A percentile compares a stretch with the other conserved stretches of the same genome.
Evolutionary conservation across 2,113 vertebrate genomes (phyloP).

Genomic region (Kobus ellipsiprymnus): DNA sequence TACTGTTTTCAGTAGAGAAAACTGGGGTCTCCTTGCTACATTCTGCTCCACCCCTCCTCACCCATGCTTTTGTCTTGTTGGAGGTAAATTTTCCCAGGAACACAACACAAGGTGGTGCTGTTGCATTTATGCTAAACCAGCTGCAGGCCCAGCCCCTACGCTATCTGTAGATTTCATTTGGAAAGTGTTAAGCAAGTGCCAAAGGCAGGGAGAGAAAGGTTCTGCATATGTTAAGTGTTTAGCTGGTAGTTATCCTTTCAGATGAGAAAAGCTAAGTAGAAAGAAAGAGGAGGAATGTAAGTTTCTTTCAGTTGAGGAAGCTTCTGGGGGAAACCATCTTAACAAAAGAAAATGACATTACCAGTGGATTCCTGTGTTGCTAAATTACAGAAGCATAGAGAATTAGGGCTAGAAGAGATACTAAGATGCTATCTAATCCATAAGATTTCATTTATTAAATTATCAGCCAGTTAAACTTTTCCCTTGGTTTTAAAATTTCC

Average conservation of each 20-base stretch:
- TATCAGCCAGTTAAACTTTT: not conserved
- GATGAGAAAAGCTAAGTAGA: not conserved
- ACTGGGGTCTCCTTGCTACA: not conserved
- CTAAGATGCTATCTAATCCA: not conserved
- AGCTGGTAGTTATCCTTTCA: not conserved
- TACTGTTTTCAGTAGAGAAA: not conserved
- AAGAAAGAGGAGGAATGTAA: not conserved
- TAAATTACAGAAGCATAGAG: not conserved
- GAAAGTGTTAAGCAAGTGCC: not conserved
- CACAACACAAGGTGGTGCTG: constrained; percentile 72
- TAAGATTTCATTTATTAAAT: not conserved
- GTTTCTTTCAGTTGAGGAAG: not conserved
- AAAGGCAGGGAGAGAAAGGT: not conserved
- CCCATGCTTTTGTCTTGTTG: not conserved
- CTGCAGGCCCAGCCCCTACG: not conserved
- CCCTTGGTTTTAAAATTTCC: not conserved
- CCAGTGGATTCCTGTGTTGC: not conserved
- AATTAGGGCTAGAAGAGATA: not conserved
- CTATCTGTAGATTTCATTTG: not conserved
- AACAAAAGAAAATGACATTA: not conserved
- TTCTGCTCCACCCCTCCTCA: not conserved
- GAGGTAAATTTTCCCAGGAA: not conserved
- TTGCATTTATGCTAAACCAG: constrained; percentile 52
- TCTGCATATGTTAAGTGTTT: not conserved
- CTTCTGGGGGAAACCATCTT: not conserved